These are phyloP conservation scores for Arvicanthis niloticus DNA, from an alignment of 2,113 vertebrate species.

Conservation along the genomic window DNA sequence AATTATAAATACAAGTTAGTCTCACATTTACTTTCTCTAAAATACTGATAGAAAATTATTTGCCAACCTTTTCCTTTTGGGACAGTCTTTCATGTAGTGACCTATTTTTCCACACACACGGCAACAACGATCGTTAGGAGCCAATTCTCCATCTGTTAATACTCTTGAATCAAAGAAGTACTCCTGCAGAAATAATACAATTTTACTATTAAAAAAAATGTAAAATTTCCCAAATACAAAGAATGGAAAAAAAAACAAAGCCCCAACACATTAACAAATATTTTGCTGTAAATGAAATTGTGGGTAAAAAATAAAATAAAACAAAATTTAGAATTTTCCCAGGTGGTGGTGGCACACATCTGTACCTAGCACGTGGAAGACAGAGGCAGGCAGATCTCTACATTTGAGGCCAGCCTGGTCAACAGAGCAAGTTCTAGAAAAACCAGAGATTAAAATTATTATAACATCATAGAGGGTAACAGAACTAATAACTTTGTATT, in stretches of 20 bases:
- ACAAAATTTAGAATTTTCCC: conserved; percentile 51
- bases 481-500: conserved; percentile 36
- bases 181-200: conserved; percentile 88
- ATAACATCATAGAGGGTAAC: conserved; percentile 11
- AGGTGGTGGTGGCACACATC: neutral
- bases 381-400: neutral
- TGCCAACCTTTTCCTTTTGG: conserved; percentile 96
- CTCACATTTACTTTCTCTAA: conserved; percentile 53
- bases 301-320: neutral
- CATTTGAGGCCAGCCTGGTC: neutral
- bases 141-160: conserved; percentile 97
- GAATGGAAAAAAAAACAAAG: neutral
- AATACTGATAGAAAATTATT: conserved; percentile 64
- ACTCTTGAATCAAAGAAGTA: conserved; percentile 99
- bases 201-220: conserved; percentile 56
- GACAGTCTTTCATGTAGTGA: conserved; percentile 99
- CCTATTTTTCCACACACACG: conserved; percentile 99
- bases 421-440: neutral
- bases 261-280: conserved; percentile 15
- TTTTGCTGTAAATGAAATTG: conserved; percentile 47
- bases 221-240: conserved; percentile 38
- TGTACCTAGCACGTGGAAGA: neutral
- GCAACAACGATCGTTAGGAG: conserved; percentile 98
- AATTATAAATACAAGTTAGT: conserved; percentile 40
- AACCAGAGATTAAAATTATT: conserved; percentile 17